Base-by-base conservation (phyloP, 1,140 invertebrate species). In the Lepidurus arcticus region DNA sequence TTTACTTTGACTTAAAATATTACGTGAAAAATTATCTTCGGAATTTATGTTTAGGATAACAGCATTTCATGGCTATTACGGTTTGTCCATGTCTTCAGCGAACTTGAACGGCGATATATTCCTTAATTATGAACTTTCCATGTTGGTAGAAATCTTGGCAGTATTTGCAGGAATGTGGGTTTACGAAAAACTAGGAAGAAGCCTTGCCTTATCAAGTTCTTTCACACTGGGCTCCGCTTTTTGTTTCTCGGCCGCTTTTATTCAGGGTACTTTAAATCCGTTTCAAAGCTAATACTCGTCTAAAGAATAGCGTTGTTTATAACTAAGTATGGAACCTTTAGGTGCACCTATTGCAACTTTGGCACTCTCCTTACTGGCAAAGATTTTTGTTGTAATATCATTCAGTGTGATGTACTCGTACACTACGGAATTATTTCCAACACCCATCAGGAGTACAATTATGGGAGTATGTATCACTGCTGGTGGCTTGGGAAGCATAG, bases 311-410 rank as follows among this genome's bases (percentile, higher is more conserved):
- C 34, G 34, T 34, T 34, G 34, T 34, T 34, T 34, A 34, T 3
- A 34, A 34, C 34, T 34, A 34, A 4, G 34, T 4, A 34, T 34
- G 34, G 4, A 34, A 34, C 34, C 34, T 65, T 65, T 65, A 65
- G 53, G 3, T 21, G 8, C 21, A 21, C 53, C 53, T n/a, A 65
- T 65, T 7, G 53, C 53, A 21, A 65, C 53, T 5, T 16, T 65
- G 53, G 76, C 16, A 42, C 76, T 65, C 75, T 86, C 76, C 83
- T 84, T 87, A 21, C 75, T 83, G 42, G 86, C 85, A n/a, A 86
- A 86, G 79, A 85, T 86, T 79, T 84, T 82, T 75, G 83, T 85
- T 75, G 84, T 84, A 8, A 83, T 83, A 6, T 81, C 84, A 0
- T 86, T 85, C 79, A 82, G 82, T 75, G 81, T 85, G 1, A 81